A percentile compares a stretch with the other conserved stretches of the same genome.
These are phyloP conservation scores for Drosophila suboccidentalis DNA, from an alignment of 2,888 invertebrate genomes.

Conservation along the genomic window DNA sequence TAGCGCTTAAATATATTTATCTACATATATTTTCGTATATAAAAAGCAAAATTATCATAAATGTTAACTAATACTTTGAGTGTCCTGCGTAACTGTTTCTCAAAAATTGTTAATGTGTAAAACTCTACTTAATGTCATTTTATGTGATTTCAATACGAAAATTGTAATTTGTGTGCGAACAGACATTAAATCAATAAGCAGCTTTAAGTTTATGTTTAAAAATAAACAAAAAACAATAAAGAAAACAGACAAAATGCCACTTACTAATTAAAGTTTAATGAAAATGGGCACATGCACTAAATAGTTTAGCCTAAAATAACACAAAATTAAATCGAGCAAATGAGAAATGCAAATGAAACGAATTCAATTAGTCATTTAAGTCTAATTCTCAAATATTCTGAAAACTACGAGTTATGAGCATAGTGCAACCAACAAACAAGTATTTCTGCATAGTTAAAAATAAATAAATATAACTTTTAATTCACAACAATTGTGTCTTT, in stretches of 20 bases:
- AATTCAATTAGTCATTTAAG: conserved; percentile 71
- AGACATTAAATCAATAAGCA: conserved; percentile 60
- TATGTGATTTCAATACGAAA: conserved; percentile 65
- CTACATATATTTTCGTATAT: conserved; percentile 51
- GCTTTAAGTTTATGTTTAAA: conserved; percentile 73
- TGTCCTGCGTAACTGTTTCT: conserved; percentile 58
- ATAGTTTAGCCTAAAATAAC: conserved; percentile 68
- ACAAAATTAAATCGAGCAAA: conserved; percentile 33
- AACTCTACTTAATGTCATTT: conserved; percentile 60
- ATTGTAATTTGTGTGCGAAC: conserved; percentile 40
- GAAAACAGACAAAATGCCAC: conserved; percentile 31
- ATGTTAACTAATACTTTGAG: conserved; percentile 63
- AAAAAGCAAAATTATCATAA: conserved; percentile 48
- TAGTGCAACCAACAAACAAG: conserved; percentile 40
- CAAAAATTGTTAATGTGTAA: conserved; percentile 59
- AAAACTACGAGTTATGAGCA: conserved; percentile 26
- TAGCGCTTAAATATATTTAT: conserved; percentile 24
- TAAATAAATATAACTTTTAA: conserved; percentile 35
- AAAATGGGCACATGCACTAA: conserved; percentile 68
- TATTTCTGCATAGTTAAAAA: conserved; percentile 63
- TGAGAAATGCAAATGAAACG: conserved; percentile 51
- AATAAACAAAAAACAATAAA: conserved; percentile 8
- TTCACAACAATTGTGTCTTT: not conserved
- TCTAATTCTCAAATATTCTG: conserved; percentile 62
- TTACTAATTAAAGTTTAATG: conserved; percentile 60